Evolutionary conservation across 1,140 invertebrate genomes (phyloP).

Genomic region (Linepithema humile): DNA sequence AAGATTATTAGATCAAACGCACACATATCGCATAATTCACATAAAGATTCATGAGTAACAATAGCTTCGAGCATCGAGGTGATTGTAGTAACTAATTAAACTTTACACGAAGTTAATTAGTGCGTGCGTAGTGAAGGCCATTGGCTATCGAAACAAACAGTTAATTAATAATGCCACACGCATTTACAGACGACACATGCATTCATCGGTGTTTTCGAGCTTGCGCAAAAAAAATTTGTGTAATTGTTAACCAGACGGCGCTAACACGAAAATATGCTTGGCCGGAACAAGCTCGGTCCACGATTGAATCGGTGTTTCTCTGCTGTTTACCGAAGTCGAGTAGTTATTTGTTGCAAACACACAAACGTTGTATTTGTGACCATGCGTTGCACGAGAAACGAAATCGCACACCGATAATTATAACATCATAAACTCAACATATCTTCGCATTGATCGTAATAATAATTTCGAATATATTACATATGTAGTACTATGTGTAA

Average conservation of each 20-base stretch:
- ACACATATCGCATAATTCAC: slow-evolving; percentile 21
- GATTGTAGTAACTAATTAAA: slow-evolving; percentile 54
- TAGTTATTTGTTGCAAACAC: slow-evolving; percentile 13
- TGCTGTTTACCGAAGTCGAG: not conserved
- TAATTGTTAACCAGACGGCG: slow-evolving; percentile 24
- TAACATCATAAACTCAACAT: not conserved
- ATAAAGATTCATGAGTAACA: slow-evolving; percentile 34
- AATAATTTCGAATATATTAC: not conserved
- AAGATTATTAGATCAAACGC: not conserved
- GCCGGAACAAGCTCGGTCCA: not conserved
- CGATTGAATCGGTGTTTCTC: slow-evolving; percentile 4
- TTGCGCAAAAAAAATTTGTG: not conserved
- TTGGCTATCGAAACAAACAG: slow-evolving; percentile 30
- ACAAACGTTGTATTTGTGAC: not conserved
- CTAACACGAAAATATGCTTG: slow-evolving; percentile 9
- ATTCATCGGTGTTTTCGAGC: slow-evolving; percentile 5
- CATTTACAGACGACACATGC: not conserved
- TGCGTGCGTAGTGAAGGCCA: slow-evolving; percentile 38
- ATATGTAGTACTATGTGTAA: not conserved
- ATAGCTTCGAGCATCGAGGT: slow-evolving; percentile 34
- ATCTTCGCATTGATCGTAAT: not conserved
- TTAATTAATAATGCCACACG: slow-evolving; percentile 61
- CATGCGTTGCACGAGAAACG: not conserved
- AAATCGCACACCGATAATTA: not conserved
- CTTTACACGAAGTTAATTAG: slow-evolving; percentile 61